Percentiles rank a stretch among this genome's conserved stretches.
Evolutionary conservation across 2,797 vertebrate genomes (phyloP).

Genomic region (Chrosomus eos): DNA sequence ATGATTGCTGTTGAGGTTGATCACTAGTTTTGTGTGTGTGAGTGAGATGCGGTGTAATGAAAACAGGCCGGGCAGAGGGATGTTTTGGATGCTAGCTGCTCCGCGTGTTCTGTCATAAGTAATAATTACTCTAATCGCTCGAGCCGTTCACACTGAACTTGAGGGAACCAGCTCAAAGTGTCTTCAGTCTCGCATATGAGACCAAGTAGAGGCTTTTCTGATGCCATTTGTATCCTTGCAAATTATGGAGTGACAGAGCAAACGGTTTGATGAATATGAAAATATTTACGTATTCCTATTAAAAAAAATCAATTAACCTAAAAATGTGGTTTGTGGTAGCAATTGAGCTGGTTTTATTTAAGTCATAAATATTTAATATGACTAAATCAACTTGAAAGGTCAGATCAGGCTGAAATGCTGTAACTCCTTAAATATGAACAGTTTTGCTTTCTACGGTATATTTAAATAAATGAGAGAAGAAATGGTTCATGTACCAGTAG

Average conservation of each 20-base stretch:
- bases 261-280: not conserved
- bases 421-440: not conserved
- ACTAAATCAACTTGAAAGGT: not conserved
- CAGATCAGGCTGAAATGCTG: not conserved
- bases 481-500: not conserved
- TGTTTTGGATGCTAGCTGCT: conserved; percentile 40
- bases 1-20: conserved; percentile 71
- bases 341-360: not conserved
- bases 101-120: conserved; percentile 52
- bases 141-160: conserved; percentile 29
- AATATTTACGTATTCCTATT: not conserved
- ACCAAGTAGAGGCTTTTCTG: not conserved
- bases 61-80: conserved; percentile 53
- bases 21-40: conserved; percentile 41
- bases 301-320: not conserved
- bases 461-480: not conserved
- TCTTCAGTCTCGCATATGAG: not conserved
- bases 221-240: not conserved
- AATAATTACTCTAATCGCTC: conserved; percentile 56
- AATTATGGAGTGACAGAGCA: not conserved
- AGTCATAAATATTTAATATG: not conserved
- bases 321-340: not conserved
- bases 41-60: conserved; percentile 46
- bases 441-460: not conserved
- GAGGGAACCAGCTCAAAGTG: conserved; percentile 31